These are phyloP conservation scores for Gymnogyps californianus DNA, from an alignment of 2,113 vertebrate genomes.

Conservation along the genomic window DNA sequence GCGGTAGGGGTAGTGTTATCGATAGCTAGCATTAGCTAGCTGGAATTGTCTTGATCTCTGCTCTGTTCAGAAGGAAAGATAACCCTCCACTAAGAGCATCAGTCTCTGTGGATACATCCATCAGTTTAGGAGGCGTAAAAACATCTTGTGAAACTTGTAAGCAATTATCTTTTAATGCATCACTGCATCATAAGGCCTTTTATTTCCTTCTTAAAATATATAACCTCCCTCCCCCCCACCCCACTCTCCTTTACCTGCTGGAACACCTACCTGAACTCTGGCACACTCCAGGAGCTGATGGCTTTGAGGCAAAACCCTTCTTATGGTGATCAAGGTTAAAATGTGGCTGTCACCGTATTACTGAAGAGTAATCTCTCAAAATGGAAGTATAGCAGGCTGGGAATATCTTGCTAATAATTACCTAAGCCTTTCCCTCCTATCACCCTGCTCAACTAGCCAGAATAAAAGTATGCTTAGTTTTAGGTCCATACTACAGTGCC, in stretches of 20 bases:
- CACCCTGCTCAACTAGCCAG: not conserved
- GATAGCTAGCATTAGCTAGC: not conserved
- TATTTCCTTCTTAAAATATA: not conserved
- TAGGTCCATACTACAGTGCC: not conserved
- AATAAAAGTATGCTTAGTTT: not conserved
- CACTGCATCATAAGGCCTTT: not conserved
- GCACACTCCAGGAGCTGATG: not conserved
- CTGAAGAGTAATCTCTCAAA: not conserved
- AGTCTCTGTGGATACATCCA: not conserved
- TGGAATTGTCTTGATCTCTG: not conserved
- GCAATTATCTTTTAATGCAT: constrained; percentile 14
- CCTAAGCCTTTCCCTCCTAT: not conserved
- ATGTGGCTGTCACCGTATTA: not conserved
- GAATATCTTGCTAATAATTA: not conserved
- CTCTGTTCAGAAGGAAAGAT: not conserved
- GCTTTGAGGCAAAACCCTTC: not conserved
- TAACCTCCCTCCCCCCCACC: not conserved
- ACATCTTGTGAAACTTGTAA: constrained; percentile 1
- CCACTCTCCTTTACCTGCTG: not conserved
- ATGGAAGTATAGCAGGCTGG: not conserved
- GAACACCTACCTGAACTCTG: not conserved
- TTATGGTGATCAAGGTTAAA: not conserved
- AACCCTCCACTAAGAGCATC: not conserved
- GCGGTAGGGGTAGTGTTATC: not conserved
- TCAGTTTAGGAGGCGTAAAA: constrained; percentile 32